Evolutionary conservation across 2,113 vertebrate species (phyloP), one percentile per base, ranked within the genome.

Genomic region (Sula dactylatra): DNA sequence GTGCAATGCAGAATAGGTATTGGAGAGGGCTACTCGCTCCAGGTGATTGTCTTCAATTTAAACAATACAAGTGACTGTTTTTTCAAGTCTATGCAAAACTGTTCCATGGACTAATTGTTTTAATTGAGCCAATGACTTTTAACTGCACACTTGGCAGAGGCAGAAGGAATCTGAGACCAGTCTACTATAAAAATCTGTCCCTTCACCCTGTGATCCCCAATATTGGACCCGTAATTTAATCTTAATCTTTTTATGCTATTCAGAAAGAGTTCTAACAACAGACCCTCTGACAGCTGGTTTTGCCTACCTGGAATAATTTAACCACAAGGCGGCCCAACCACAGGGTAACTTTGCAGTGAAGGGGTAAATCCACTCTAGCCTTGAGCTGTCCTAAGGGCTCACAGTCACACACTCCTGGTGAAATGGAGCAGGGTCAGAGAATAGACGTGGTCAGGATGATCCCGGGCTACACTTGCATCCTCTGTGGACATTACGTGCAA

Each of bases 391-490:
- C 71, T 59, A 15, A 40, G 19, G 45, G 50, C n/a, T 92, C 38
- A 13, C 32, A n/a, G 7, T 18, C 1, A 1, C 1, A 0, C 5
- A 34, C 13, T 44, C 36, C 73, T n/a, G 42, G 34, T 42, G n/a
- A 67, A 55, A n/a, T 0, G 5, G n/a, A 40, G 70, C 31, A 20
- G 0, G 11, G 17, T 3, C 44, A 49, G 65, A 27, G 38, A 27
- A 34, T 7, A 47, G 22, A 32, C 5, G 14, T 18, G 66, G 7
- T 22, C 54, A 27, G n/a, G 80, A 50, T 27, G 40, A 24, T 44
- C 47, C 61, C 20, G 54, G 49, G 31, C n/a, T 13, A 17, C 13
- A 3, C 27, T 32, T 16, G 27, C 11, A 36, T 70, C 67, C 52
- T 36, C 5, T 15, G 40, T 32, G 34, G 61, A 27, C 25, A 7